Percentiles rank a stretch among this genome's conserved stretches.
These are phyloP conservation scores for Bicyclus anynana DNA, from an alignment of 1,140 invertebrate genomes.

Conservation along the genomic window DNA sequence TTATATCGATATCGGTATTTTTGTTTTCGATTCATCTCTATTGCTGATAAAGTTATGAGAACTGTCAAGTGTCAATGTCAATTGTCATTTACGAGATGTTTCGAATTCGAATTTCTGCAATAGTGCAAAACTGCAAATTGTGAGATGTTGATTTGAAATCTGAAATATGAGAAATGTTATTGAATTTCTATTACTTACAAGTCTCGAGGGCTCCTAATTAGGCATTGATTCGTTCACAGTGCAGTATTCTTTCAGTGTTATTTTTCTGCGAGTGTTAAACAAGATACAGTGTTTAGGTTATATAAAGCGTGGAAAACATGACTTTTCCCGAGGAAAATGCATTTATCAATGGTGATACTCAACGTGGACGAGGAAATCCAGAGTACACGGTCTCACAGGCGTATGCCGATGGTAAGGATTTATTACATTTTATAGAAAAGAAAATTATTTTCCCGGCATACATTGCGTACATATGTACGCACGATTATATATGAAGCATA, in stretches of 20 bases:
- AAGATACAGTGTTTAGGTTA: constrained; percentile 20
- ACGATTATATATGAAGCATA: not conserved
- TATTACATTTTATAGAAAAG: not conserved
- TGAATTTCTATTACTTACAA: constrained; percentile 5
- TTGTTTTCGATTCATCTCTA: no score
- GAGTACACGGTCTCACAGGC: constrained; percentile 40
- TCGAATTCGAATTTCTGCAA: not conserved
- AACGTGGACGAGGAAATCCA: constrained; percentile 18
- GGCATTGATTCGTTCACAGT: not conserved
- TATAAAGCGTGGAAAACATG: constrained; percentile 37
- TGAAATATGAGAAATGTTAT: constrained; percentile 21
- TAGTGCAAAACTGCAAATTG: constrained; percentile 3
- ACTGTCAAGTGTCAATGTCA: no score
- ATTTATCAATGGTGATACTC: constrained; percentile 28
- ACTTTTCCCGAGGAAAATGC: constrained; percentile 45
- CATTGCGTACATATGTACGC: not conserved
- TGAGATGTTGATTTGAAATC: constrained; percentile 21
- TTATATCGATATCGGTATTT: no score
- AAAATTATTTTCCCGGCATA: not conserved
- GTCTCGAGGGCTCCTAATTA: constrained; percentile 4
- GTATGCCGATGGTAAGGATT: constrained; percentile 44
- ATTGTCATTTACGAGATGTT: no score
- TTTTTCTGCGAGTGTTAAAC: not conserved
- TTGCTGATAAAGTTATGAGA: no score
- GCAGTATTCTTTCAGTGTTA: not conserved